Evolutionary conservation across 2,113 vertebrate species (phyloP), one percentile per base, ranked within the genome.

Genomic region (Hydrochoerus hydrochaeris): DNA sequence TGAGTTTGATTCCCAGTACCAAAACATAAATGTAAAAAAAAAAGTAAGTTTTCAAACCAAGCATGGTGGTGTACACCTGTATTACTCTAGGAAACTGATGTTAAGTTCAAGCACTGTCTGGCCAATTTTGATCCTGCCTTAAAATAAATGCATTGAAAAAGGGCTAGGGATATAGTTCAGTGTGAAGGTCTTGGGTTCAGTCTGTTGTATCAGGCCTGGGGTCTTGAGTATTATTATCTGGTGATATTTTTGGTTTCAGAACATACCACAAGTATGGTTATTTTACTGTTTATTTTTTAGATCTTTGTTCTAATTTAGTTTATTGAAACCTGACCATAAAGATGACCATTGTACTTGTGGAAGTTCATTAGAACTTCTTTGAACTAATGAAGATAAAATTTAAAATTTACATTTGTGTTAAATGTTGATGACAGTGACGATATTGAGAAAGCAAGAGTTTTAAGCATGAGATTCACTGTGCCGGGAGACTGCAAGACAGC

Each of bases 291-390:
- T 88, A 16, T 88, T 78, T 65, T 84, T 49, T 93, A 93, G 60
- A 67, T 95, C n/a, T 16, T 96, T 96, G 11, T 71, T 95, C 77
- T 88, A 94, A 90, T 35, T 81, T 95, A 93, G 87, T 87, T 88
- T 63, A 84, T 89, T 80, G 62, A 95, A 89, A 41, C 41, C 41
- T 92, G 57, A 87, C 44, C 52, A 19, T 94, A 44, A 94, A 24
- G 32, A 73, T 85, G 69, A 71, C 32, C 67, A 65, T 20, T 38
- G 44, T 75, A 90, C 10, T 81, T 91, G 2, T 28, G n/a, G 38
- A 94, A 87, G 22, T 94, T 94, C 19, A 67, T 85, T 73, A 88
- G 44, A 77, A 71, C 17, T 93, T n/a, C 35, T 90, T 95, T 58
- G 58, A 85, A 54, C 82, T 83, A 41, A 62, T 62, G 24, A 84